These are phyloP conservation scores for Dexiosoma caninum DNA, from an alignment of 2,888 invertebrate species.

Conservation along the genomic window DNA sequence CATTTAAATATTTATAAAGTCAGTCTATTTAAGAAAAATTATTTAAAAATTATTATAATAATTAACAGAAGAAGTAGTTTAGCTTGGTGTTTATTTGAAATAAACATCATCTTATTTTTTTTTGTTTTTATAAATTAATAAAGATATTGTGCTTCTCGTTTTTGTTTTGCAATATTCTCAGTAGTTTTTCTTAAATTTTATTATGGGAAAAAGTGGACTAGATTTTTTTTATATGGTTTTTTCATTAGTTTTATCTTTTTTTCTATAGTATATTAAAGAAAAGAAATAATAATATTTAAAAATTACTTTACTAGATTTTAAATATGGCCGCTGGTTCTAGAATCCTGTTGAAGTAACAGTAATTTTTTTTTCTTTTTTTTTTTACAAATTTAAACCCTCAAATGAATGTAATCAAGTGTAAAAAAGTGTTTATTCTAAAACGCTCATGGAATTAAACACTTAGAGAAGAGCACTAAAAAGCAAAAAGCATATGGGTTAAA, in stretches of 20 bases:
- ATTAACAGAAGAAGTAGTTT: slow-evolving; percentile 62
- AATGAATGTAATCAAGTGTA: slow-evolving; percentile 44
- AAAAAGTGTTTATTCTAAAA: neutral
- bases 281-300: slow-evolving; percentile 57
- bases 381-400: slow-evolving; percentile 33
- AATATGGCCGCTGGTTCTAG: slow-evolving; percentile 59
- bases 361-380: slow-evolving; percentile 46
- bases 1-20: slow-evolving; percentile 64
- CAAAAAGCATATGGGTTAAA: no score
- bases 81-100: slow-evolving; percentile 58
- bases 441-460: neutral
- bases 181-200: slow-evolving; percentile 55
- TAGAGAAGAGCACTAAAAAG: neutral
- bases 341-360: slow-evolving; percentile 28
- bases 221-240: slow-evolving; percentile 54
- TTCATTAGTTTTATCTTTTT: slow-evolving; percentile 60
- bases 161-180: slow-evolving; percentile 43
- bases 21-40: slow-evolving; percentile 73
- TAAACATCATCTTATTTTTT: slow-evolving; percentile 45
- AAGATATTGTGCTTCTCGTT: slow-evolving; percentile 61
- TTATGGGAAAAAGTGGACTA: slow-evolving; percentile 63
- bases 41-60: slow-evolving; percentile 59
- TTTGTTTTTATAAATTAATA: slow-evolving; percentile 50
- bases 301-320: slow-evolving; percentile 62
- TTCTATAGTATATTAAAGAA: slow-evolving; percentile 39